Evolutionary conservation across 2,888 invertebrate genomes (phyloP).

Genomic region (Lutraria lutraria): DNA sequence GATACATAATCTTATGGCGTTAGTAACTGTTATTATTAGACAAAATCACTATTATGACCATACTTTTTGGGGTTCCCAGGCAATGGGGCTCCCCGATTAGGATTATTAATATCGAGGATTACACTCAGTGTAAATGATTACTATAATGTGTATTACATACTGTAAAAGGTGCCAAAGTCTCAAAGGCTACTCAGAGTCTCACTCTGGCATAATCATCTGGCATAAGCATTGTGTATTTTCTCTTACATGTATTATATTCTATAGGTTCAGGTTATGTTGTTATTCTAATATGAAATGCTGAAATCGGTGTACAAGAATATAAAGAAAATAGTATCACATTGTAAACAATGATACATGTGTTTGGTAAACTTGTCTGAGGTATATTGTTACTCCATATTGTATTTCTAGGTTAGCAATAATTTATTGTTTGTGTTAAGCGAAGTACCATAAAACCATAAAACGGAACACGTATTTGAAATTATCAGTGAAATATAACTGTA

Average conservation of each 20-base stretch:
- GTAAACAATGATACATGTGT: background rate
- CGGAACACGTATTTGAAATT: background rate
- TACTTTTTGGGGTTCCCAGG: too few relatives aligned
- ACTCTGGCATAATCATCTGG: too few relatives aligned
- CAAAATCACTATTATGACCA: too few relatives aligned
- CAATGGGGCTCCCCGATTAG: too few relatives aligned
- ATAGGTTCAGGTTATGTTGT: background rate
- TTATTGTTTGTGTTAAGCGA: background rate
- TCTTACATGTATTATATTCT: background rate
- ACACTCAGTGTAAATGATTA: too few relatives aligned
- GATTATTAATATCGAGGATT: too few relatives aligned
- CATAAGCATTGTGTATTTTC: background rate
- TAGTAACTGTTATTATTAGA: too few relatives aligned
- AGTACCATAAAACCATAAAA: background rate
- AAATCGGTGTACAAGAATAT: background rate
- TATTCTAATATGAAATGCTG: background rate
- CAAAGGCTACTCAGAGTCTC: too few relatives aligned
- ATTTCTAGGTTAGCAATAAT: background rate
- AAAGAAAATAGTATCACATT: background rate
- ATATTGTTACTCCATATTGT: background rate
- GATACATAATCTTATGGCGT: too few relatives aligned
- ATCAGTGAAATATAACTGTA: background rate
- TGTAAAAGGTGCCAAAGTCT: too few relatives aligned
- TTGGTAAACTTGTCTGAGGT: background rate
- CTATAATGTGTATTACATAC: too few relatives aligned